Conservation (phyloP, 2,797 vertebrate species). For the Silurus lanzhouensis region DNA sequence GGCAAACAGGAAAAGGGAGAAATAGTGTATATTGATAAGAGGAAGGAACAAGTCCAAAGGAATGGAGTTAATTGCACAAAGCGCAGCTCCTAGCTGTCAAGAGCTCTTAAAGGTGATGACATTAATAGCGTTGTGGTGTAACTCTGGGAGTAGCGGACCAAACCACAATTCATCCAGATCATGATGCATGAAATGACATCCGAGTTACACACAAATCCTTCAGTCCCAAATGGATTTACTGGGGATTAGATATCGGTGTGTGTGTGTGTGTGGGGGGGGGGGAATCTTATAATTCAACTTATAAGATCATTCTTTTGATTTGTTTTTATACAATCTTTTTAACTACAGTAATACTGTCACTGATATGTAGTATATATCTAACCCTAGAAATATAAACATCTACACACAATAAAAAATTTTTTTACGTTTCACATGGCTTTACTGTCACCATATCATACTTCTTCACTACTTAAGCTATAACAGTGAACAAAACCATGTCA, state of each 20-base stretch:
- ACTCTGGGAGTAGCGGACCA: background rate
- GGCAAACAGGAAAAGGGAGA: constrained; percentile 19
- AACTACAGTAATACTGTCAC: background rate
- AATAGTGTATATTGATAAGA: constrained; percentile 39
- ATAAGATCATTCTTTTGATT: background rate
- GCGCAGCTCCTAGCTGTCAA: constrained; percentile 31
- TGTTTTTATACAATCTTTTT: background rate
- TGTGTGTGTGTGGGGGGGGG: too few relatives aligned
- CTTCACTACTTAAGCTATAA: background rate
- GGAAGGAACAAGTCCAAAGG: constrained; percentile 21
- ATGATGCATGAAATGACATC: constrained; percentile 12
- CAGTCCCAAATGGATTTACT: background rate
- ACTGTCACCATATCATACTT: background rate
- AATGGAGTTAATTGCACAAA: constrained; percentile 29
- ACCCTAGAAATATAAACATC: too few relatives aligned
- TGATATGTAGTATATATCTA: background rate
- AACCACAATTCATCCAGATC: constrained; percentile 22
- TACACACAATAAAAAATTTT: too few relatives aligned
- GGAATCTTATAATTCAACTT: too few relatives aligned
- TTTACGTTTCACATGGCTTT: too few relatives aligned
- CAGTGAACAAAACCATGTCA: background rate
- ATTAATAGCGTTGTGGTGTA: constrained; percentile 13
- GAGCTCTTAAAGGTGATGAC: constrained; percentile 22
- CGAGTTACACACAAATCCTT: constrained; percentile 9
- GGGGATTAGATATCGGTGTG: background rate